These are phyloP conservation scores for Lithobates sylvaticus DNA, from an alignment of 2,797 vertebrate species.

Conservation along the genomic window DNA sequence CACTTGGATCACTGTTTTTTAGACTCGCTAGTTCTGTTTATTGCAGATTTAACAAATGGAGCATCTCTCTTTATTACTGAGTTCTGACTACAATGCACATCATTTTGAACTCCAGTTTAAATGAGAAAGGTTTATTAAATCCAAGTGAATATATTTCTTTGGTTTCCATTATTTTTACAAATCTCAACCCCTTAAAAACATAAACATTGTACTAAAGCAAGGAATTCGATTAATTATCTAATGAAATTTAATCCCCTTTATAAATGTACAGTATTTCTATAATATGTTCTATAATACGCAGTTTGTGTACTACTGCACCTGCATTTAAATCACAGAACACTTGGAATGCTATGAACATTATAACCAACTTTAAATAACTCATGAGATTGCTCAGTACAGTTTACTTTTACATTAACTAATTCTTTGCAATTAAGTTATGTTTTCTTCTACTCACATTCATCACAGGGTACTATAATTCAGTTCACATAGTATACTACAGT, in stretches of 20 bases:
- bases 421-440: conserved; percentile 19
- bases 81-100: too few species aligned
- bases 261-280: background rate
- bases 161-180: background rate
- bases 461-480: conserved; percentile 10
- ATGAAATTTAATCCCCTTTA: background rate
- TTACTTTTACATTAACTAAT: conserved; percentile 12
- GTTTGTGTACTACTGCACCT: conserved; percentile 1
- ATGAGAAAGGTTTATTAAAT: background rate
- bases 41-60: background rate
- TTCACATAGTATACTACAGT: background rate
- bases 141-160: background rate
- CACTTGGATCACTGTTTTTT: background rate
- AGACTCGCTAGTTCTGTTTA: background rate
- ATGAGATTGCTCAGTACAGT: background rate
- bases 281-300: background rate
- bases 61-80: too few species aligned
- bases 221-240: background rate
- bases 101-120: too few species aligned
- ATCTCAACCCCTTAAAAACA: background rate
- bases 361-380: background rate
- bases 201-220: background rate
- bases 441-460: conserved; percentile 27
- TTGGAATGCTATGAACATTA: background rate
- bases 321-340: background rate